phyloP scores from a whole-genome alignment of 2,797 vertebrate genomes.

The Choloepus didactylus region DNA sequence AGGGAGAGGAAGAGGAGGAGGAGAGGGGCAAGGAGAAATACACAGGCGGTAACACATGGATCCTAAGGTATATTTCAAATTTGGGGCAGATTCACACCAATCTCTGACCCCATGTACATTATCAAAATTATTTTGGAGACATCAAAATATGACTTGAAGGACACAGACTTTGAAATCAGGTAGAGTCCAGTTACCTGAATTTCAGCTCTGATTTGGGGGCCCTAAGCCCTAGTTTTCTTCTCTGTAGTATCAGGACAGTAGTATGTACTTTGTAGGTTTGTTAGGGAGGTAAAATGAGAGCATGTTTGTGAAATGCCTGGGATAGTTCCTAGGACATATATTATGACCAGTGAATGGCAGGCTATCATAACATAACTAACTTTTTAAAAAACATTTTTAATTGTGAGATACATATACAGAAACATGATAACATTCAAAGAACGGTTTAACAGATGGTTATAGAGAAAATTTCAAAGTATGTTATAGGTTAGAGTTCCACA shows the following conservation, averaged over 20 bases:
- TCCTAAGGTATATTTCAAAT: constrained; percentile 17
- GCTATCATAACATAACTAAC: not conserved
- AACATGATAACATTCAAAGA: too few species aligned
- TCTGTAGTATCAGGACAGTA: not conserved
- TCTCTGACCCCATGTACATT: not conserved
- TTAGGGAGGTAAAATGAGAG: constrained; percentile 44
- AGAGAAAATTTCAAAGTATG: too few species aligned
- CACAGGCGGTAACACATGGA: not conserved
- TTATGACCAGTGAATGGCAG: not conserved
- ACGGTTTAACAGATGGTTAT: too few species aligned
- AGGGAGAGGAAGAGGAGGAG: not conserved
- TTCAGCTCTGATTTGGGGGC: not conserved
- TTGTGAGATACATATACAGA: too few species aligned
- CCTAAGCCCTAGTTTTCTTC: not conserved
- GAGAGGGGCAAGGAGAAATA: not conserved
- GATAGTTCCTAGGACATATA: not conserved
- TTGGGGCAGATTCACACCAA: not conserved
- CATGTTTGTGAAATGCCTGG: not conserved
- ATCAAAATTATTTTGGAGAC: constrained; percentile 47
- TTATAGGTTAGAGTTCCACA: too few species aligned
- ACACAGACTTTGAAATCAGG: not conserved
- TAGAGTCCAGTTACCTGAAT: not conserved
- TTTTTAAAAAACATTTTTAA: too few species aligned
- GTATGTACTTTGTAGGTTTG: not conserved
- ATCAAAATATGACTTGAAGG: constrained; percentile 13